A percentile compares a stretch with the other conserved stretches of the same genome.
Conservation (phyloP, 1,140 invertebrate genomes). For the Drosophila erecta region DNA sequence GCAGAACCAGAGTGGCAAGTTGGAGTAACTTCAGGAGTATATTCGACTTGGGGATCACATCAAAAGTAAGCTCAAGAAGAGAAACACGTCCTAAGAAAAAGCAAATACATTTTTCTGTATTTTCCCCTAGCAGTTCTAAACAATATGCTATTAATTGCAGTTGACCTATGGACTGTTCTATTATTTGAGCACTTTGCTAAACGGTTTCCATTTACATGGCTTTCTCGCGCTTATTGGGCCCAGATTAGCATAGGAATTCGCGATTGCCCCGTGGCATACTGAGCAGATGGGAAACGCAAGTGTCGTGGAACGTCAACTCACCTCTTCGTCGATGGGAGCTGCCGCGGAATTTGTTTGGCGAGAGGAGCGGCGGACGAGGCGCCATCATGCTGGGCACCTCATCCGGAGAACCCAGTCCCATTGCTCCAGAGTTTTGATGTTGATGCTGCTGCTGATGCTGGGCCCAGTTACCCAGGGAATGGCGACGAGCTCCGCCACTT, state of each 20-base stretch:
- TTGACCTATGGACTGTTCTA: not conserved
- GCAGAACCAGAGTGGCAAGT: not conserved
- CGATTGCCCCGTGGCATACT: constrained; percentile 6
- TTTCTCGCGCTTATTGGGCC: not conserved
- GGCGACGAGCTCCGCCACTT: constrained; percentile 73
- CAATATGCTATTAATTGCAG: not conserved
- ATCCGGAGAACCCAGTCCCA: constrained; percentile 71
- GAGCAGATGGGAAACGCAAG: not conserved
- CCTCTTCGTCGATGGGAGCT: constrained; percentile 69
- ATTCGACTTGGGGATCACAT: not conserved
- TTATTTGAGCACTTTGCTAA: not conserved
- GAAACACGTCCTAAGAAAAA: no score
- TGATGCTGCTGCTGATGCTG: constrained; percentile 61
- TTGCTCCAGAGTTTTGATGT: constrained; percentile 40
- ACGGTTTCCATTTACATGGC: not conserved
- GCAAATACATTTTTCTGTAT: no score
- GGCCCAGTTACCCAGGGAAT: constrained; percentile 81
- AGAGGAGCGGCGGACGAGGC: constrained; percentile 72
- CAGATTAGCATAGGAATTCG: constrained; percentile 21
- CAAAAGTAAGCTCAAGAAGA: no score
- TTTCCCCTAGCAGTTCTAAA: no score
- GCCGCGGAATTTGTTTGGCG: constrained; percentile 80
- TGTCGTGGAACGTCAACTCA: constrained; percentile 54
- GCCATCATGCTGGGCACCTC: constrained; percentile 84
- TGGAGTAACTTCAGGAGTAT: constrained; percentile 6